These are phyloP conservation scores for Dryadula phaetusa DNA, from an alignment of 2,888 invertebrate genomes.

Conservation along the genomic window DNA sequence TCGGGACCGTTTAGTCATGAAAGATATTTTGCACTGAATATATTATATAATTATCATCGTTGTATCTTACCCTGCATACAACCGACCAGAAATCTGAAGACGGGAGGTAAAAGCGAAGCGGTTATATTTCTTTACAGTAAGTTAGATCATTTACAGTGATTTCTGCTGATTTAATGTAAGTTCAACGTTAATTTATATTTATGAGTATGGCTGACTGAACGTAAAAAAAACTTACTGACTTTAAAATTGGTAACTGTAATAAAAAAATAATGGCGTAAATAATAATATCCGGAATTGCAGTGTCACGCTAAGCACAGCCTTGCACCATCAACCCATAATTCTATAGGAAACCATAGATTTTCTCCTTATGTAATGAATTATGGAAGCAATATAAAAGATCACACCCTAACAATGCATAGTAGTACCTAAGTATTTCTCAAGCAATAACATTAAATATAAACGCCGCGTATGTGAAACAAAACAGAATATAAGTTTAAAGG, in stretches of 20 bases:
- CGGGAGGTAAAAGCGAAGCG: too few relatives aligned
- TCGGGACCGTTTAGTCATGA: too few relatives aligned
- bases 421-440: neutral
- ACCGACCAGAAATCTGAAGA: too few relatives aligned
- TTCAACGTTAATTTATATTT: neutral
- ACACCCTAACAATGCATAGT: neutral
- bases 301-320: conserved; percentile 30
- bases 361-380: conserved; percentile 7
- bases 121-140: too few relatives aligned
- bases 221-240: neutral
- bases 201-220: too few relatives aligned
- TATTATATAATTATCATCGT: too few relatives aligned
- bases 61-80: too few relatives aligned
- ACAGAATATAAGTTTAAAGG: conserved; percentile 23
- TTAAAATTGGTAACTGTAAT: neutral
- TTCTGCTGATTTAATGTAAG: too few relatives aligned
- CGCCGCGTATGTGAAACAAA: conserved; percentile 27
- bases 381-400: neutral
- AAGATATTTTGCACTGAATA: too few relatives aligned
- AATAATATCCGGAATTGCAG: conserved; percentile 9
- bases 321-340: conserved; percentile 25
- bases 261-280: neutral
- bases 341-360: conserved; percentile 5
- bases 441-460: conserved; percentile 23
- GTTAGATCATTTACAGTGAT: too few relatives aligned